phyloP scores from a whole-genome alignment of 2,888 invertebrate genomes.

The Ypsolopha sequella region DNA sequence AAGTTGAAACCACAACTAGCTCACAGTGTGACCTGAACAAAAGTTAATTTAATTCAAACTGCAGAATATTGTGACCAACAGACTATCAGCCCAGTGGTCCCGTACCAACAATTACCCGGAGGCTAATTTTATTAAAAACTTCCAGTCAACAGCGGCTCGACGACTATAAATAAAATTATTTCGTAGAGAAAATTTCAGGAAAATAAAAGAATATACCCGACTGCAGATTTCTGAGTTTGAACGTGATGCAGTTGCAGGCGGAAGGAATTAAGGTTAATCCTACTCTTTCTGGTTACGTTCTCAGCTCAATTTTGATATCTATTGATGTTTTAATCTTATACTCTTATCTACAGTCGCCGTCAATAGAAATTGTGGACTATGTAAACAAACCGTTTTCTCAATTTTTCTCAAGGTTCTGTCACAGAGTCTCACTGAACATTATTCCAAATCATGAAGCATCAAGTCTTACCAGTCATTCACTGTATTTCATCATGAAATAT shows the following conservation, averaged over 20 bases:
- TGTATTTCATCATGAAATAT: too few species aligned
- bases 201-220: slow-evolving; percentile 10
- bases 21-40: neutral
- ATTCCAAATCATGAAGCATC: too few species aligned
- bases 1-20: slow-evolving; percentile 1
- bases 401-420: too few species aligned
- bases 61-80: neutral
- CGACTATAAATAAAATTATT: slow-evolving; percentile 59
- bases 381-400: too few species aligned
- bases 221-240: slow-evolving; percentile 5
- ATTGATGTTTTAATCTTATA: too few species aligned
- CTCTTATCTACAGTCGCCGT: too few species aligned
- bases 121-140: slow-evolving; percentile 61
- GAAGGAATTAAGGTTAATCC: neutral
- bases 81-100: slow-evolving; percentile 7
- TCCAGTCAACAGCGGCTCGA: slow-evolving; percentile 32
- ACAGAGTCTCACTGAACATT: too few species aligned
- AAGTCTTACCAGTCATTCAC: too few species aligned
- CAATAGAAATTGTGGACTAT: too few species aligned
- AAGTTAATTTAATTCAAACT: slow-evolving; percentile 4
- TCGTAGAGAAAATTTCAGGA: slow-evolving; percentile 19
- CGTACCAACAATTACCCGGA: slow-evolving; percentile 39
- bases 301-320: too few species aligned
- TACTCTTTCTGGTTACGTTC: neutral
- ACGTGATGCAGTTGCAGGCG: neutral